A percentile compares a stretch with the other conserved stretches of the same genome.
phyloP scores from a whole-genome alignment of 2,113 vertebrate genomes.

The Bombycilla garrulus region DNA sequence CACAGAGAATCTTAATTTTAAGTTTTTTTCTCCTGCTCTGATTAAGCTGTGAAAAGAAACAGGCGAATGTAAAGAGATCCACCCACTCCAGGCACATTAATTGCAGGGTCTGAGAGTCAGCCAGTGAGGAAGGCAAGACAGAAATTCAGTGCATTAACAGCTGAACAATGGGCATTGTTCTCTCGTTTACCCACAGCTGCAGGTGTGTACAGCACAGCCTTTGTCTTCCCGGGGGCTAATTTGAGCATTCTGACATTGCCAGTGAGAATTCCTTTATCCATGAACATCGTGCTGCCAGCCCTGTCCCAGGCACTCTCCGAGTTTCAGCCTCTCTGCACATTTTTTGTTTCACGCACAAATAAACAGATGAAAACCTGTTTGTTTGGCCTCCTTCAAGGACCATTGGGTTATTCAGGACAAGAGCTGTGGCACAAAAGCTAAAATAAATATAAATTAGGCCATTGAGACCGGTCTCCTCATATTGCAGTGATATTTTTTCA shows the following conservation, averaged over 20 bases:
- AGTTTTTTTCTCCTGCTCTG: neutral
- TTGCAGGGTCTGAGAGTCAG: neutral
- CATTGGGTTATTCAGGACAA: neutral
- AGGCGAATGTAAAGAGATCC: neutral
- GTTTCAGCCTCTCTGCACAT: neutral
- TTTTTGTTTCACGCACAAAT: neutral
- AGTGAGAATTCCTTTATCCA: neutral
- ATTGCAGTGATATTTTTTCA: neutral
- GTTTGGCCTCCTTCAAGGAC: neutral
- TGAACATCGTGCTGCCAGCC: neutral
- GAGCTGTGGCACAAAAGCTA: neutral
- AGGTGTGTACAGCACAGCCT: neutral
- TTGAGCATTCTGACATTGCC: neutral
- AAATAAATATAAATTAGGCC: neutral
- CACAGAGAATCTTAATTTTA: neutral
- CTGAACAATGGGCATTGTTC: neutral
- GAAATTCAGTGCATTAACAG: neutral
- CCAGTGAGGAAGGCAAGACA: neutral
- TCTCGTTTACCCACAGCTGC: neutral
- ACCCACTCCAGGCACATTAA: slow-evolving; percentile 3
- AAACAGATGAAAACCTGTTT: neutral
- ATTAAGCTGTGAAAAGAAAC: neutral
- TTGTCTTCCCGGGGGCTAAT: neutral
- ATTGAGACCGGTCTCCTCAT: neutral
- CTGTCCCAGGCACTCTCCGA: neutral